A percentile compares a stretch with the other conserved stretches of the same genome.
These are phyloP conservation scores for Akabosia matsudoensis DNA, from an alignment of 1,140 invertebrate species.

Conservation along the genomic window DNA sequence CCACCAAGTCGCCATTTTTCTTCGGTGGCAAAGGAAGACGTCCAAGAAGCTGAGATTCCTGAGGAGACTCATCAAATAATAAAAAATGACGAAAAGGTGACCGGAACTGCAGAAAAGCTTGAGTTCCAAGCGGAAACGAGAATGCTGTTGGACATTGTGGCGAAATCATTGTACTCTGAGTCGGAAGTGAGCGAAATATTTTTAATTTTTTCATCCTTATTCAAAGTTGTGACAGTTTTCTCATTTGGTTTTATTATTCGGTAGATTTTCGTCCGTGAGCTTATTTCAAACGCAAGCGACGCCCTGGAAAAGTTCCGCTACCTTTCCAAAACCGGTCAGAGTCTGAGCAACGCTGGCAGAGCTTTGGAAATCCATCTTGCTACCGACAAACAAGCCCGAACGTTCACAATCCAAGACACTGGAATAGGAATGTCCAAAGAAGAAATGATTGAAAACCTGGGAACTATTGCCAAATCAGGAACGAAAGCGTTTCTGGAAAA, in stretches of 20 bases:
- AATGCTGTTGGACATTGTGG: constrained; percentile 94
- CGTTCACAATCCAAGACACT: constrained; percentile 81
- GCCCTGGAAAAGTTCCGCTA: constrained; percentile 89
- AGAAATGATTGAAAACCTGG: constrained; percentile 84
- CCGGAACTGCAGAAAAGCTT: constrained; percentile 35
- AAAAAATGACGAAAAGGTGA: constrained; percentile 20
- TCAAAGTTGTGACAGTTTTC: neutral
- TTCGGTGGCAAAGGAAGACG: neutral
- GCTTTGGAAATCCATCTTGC: constrained; percentile 80
- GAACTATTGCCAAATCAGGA: constrained; percentile 91
- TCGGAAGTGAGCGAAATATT: constrained; percentile 71
- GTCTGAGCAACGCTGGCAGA: constrained; percentile 47
- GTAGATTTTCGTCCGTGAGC: constrained; percentile 88
- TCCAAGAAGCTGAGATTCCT: neutral
- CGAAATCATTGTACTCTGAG: constrained; percentile 93
- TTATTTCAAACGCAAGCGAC: constrained; percentile 96
- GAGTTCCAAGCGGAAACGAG: constrained; percentile 95
- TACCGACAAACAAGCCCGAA: constrained; percentile 81
- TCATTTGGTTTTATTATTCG: constrained; percentile 6
- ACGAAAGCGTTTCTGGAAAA: constrained; percentile 90
- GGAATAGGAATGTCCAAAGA: constrained; percentile 93
- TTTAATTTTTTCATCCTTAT: too few species aligned
- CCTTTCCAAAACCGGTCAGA: constrained; percentile 59
- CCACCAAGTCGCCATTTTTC: neutral
- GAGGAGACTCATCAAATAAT: constrained; percentile 7